phyloP scores from a whole-genome alignment of 2,888 invertebrate genomes.

The Sclerodermus sp. region DNA sequence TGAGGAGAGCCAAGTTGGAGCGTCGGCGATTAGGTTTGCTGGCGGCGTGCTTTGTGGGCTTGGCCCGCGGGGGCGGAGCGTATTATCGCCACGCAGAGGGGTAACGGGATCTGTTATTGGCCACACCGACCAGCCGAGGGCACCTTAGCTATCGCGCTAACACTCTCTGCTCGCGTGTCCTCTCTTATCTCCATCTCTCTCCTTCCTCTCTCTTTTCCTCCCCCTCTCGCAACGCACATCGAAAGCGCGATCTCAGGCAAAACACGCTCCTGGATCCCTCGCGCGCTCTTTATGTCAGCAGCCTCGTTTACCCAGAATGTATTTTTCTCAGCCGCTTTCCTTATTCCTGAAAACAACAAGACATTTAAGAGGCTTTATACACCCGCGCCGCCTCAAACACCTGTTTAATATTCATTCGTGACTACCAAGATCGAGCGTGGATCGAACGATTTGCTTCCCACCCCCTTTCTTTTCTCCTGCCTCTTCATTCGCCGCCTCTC shows the following conservation, averaged over 20 bases:
- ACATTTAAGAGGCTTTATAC: too few species aligned
- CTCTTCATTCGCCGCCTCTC: too few species aligned
- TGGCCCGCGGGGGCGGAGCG: conserved; percentile 2
- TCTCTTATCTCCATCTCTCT: not conserved
- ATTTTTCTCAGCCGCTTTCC: too few species aligned
- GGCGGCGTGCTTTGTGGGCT: conserved; percentile 3
- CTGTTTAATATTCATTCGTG: too few species aligned
- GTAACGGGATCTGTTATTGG: not conserved
- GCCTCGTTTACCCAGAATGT: not conserved
- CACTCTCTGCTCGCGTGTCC: conserved; percentile 5
- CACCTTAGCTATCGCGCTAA: not conserved
- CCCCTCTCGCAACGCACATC: not conserved
- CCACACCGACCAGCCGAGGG: not conserved
- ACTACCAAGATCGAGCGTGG: too few species aligned
- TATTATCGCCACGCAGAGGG: conserved; percentile 4
- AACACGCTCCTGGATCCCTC: not conserved
- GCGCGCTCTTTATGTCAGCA: not conserved
- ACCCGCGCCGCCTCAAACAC: too few species aligned
- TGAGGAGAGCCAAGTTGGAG: not conserved
- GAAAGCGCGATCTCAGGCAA: too few species aligned
- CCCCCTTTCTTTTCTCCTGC: too few species aligned
- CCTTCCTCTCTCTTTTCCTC: not conserved
- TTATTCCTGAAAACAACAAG: too few species aligned
- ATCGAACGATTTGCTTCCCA: too few species aligned
- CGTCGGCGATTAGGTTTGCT: not conserved